Evolutionary conservation across 2,888 invertebrate species (phyloP).

Genomic region (Lomographa bimaculata): DNA sequence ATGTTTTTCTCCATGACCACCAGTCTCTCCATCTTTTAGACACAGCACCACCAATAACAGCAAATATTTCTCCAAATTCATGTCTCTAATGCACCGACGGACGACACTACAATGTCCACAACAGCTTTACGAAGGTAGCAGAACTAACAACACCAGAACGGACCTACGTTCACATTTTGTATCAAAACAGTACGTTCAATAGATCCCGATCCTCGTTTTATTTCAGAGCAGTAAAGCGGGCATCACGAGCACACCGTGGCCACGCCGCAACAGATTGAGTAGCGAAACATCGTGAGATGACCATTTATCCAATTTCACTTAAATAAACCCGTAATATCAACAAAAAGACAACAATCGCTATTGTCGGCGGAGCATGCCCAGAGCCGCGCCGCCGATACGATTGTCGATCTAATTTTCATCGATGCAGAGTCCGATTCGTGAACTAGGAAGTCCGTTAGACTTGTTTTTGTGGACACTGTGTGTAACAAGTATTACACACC

Average conservation of each 20-base stretch:
- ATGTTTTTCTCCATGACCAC: constrained; percentile 70
- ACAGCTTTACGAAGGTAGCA: constrained; percentile 40
- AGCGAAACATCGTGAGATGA: constrained; percentile 71
- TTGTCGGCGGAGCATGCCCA: constrained; percentile 58
- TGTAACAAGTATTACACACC: constrained; percentile 67
- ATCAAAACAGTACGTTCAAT: constrained; percentile 57
- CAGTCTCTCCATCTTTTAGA: constrained; percentile 60
- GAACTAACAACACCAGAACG: constrained; percentile 44
- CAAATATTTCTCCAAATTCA: constrained; percentile 64
- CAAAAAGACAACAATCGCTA: constrained; percentile 69
- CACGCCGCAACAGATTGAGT: constrained; percentile 66
- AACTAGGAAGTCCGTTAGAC: constrained; percentile 36
- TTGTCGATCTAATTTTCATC: constrained; percentile 47
- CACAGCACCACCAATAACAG: constrained; percentile 59
- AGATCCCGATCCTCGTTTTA: constrained; percentile 52
- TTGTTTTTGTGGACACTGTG: constrained; percentile 53
- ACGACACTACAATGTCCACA: constrained; percentile 44
- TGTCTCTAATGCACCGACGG: constrained; percentile 32
- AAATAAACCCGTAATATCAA: constrained; percentile 79
- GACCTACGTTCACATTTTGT: constrained; percentile 66
- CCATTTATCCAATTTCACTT: constrained; percentile 83
- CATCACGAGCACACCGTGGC: constrained; percentile 55
- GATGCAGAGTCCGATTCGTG: constrained; percentile 47
- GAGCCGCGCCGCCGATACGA: constrained; percentile 41
- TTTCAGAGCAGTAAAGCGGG: constrained; percentile 48